Evolutionary conservation across 2,888 invertebrate species (phyloP), one percentile per base, ranked within the genome.

Genomic region (Arrhopalites spinosus): DNA sequence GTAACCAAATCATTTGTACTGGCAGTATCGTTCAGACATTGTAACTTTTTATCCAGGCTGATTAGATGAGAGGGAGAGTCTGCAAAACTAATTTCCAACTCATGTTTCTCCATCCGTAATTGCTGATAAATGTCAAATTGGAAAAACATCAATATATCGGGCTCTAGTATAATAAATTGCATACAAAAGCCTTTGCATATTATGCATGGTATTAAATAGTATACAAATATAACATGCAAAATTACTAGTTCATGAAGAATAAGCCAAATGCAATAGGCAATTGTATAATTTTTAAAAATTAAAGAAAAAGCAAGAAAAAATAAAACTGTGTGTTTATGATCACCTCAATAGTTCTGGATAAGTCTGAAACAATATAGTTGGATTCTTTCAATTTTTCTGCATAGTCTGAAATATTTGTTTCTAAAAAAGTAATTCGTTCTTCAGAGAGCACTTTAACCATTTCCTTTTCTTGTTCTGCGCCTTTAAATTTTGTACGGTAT

Each of bases 61-160:
- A 36, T 63, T 23, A 25, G 43, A 17, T 61, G 43, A 20, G 63
- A 30, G 2, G 56, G 3, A 36, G 36, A 36, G 36, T 36, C 56
- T 17, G 36, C 20, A 36, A 73, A 66, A 47, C 50, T 47, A n/a
- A 30, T 66, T 36, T 73, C 73, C n/a, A 73, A 50, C 29, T 73
- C 73, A 25, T 61, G 43, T 27, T 73, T 73, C 20, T 73, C 73
- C 47, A 25, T 17, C 20, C 64, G 30, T 25, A 73, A 64, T 45
- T 63, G 59, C 73, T 63, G 43, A 2, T 36, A 53, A 53, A 53
- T 53, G 27, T 8, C 20, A 59, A 59, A 59, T 27, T 23, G n/a
- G 2, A 59, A 59, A 20, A 23, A 20, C 2, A 20, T 59, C 59
- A 20, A 59, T 20, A 23, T 23, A 20, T 25, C 13, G 13, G 20